These are phyloP conservation scores for Dasysyrphus tricinctus DNA, from an alignment of 2,888 invertebrate species.

Conservation along the genomic window DNA sequence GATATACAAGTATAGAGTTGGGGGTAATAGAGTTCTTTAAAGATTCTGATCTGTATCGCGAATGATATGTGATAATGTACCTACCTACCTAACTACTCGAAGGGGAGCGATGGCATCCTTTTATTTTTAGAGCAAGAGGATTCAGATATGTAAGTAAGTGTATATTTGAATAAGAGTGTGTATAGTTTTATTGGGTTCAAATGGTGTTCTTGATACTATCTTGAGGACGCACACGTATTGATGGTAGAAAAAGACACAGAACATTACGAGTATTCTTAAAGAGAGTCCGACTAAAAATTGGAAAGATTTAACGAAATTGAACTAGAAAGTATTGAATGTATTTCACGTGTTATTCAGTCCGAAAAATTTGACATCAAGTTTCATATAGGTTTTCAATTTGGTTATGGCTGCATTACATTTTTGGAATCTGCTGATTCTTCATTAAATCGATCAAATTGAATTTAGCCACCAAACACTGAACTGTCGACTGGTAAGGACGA, in stretches of 20 bases:
- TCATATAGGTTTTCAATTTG: too few relatives aligned
- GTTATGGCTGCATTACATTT: too few relatives aligned
- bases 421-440: too few relatives aligned
- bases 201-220: background rate
- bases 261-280: background rate
- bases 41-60: constrained; percentile 65
- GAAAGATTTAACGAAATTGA: too few relatives aligned
- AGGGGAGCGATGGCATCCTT: background rate
- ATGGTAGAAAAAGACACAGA: background rate
- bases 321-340: too few relatives aligned
- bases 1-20: background rate
- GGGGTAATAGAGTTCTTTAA: constrained; percentile 46
- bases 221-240: background rate
- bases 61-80: constrained; percentile 68
- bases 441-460: too few relatives aligned
- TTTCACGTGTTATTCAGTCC: too few relatives aligned
- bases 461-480: too few relatives aligned
- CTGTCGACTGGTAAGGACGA: too few relatives aligned
- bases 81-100: background rate
- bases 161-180: constrained; percentile 34
- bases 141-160: constrained; percentile 4
- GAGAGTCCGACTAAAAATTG: background rate
- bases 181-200: constrained; percentile 20
- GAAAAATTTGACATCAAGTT: too few relatives aligned
- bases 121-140: background rate